Evolutionary conservation across 2,797 vertebrate genomes (phyloP), one percentile per base, ranked within the genome.

Genomic region (Arrhamphus sclerolepis): DNA sequence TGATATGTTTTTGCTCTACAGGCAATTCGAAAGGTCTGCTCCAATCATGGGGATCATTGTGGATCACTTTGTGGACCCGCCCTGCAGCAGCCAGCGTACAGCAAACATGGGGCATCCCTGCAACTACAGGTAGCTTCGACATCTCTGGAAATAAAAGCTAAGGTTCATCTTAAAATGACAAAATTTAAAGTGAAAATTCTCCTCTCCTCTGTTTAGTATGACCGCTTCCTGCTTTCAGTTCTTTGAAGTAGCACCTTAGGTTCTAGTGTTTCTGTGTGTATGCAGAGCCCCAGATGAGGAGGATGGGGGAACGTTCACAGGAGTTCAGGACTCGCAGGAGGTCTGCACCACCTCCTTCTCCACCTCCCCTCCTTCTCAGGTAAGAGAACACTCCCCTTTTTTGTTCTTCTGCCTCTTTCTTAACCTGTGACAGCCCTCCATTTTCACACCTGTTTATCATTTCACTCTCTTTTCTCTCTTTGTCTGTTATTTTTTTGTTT

Each of bases 1-100:
- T 4, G 17, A 28, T 31, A 0, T 2, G 5, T 38, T 47, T 7
- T 52, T 20, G 14, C 11, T 41, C 49, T 63, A 69, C 93, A 99
- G 98, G 88, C 96, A 98, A 85, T 97, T 97, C 90, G 97, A 98
- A 86, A 94, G 95, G 82, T 95, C 95, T 2, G 95, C 94, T 72
- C 96, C 97, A 22, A 98, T 99, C 92, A 97, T 98, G 97, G 98
- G 97, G 53, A 99, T 99, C 89, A 98, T 99, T 62, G 96, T 98
- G 84, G 98, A 99, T 89, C 98, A 99, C 89, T 99, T 98, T 82
- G 95, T 98, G 90, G 97, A 99, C 85, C 94, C 94, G 81, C 96
- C 97, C 72, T 94, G 94, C 59, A 81, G 93, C 84, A 92, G 93
- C 88, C 94, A 97, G 93, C 95, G 97, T 16, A 78, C 81, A 1